Evolutionary conservation across 2,797 vertebrate genomes (phyloP).

Genomic region (Lithobates pipiens): DNA sequence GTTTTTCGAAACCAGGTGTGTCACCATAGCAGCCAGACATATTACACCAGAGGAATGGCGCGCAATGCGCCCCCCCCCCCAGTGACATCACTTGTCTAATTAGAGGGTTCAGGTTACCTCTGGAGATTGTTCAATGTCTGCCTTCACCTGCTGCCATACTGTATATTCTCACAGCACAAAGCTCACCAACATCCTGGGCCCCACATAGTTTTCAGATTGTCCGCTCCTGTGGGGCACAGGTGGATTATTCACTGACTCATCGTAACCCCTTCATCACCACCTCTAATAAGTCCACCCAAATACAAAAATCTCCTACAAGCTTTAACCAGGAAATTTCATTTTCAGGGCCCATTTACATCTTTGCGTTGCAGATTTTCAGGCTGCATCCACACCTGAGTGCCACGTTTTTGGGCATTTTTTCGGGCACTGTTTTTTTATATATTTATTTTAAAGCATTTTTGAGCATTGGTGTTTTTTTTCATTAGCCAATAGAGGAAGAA

Average conservation of each 20-base stretch:
- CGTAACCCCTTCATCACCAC: background rate
- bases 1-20: background rate
- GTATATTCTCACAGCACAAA: background rate
- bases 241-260: background rate
- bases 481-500: too few relatives aligned
- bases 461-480: too few relatives aligned
- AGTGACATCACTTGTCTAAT: slow-evolving; percentile 35
- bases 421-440: too few relatives aligned
- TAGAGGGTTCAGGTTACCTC: slow-evolving; percentile 15
- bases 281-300: background rate
- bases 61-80: background rate
- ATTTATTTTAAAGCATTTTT: too few relatives aligned
- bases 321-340: too few relatives aligned
- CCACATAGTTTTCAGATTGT: too few relatives aligned
- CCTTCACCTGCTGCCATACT: background rate
- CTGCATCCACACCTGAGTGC: too few relatives aligned
- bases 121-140: background rate
- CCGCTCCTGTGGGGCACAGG: background rate
- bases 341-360: too few relatives aligned
- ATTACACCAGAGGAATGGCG: background rate
- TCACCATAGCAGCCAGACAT: slow-evolving; percentile 9
- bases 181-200: too few relatives aligned
- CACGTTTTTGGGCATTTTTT: too few relatives aligned
- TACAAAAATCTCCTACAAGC: too few relatives aligned
- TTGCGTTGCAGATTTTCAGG: too few relatives aligned